Conservation (phyloP, 2,797 vertebrate genomes). For the Tarsius wallacei region DNA sequence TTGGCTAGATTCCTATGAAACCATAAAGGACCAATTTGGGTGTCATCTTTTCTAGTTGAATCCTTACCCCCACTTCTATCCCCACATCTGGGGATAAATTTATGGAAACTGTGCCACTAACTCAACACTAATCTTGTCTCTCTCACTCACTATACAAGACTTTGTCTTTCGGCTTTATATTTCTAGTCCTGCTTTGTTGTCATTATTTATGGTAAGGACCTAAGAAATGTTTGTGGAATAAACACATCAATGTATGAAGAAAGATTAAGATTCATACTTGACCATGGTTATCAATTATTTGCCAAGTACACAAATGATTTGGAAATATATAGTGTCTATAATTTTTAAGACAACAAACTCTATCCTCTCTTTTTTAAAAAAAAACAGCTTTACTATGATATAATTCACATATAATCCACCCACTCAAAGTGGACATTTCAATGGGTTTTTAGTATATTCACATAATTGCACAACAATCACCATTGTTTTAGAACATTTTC, state of each 20-base stretch:
- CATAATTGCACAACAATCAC: background rate
- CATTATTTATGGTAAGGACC: background rate
- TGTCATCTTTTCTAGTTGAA: slow-evolving; percentile 39
- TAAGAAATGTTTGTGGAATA: background rate
- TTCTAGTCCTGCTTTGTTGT: background rate
- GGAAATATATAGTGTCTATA: background rate
- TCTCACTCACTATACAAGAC: background rate
- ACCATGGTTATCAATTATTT: background rate
- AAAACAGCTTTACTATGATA: background rate
- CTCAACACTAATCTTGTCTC: background rate
- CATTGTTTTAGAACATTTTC: background rate
- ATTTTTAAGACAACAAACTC: background rate
- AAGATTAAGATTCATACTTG: background rate
- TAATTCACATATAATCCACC: background rate
- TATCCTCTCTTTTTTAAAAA: background rate
- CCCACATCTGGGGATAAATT: background rate
- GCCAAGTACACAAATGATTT: background rate
- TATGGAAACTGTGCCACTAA: background rate
- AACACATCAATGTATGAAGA: background rate
- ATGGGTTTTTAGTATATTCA: background rate
- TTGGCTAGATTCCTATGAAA: background rate
- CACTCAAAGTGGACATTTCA: background rate
- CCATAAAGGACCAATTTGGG: background rate
- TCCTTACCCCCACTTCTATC: background rate
- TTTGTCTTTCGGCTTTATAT: background rate